Conservation (phyloP, 2,888 invertebrate species). For the Perithous albicinctus region DNA sequence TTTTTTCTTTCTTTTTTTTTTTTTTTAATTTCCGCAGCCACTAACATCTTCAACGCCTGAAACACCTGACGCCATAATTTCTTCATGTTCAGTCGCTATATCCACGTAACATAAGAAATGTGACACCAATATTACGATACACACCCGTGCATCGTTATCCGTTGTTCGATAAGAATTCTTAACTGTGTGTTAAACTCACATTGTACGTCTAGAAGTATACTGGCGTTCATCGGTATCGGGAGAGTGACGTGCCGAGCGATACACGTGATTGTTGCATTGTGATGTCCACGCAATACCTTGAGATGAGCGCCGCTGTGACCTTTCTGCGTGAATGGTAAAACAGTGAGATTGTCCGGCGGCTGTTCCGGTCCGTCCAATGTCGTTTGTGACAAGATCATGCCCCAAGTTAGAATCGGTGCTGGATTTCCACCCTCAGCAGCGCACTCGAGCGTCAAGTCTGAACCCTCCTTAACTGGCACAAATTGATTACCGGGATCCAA, state of each 20-base stretch:
- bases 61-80: conserved; percentile 2
- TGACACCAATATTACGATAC: too few relatives aligned
- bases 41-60: background rate
- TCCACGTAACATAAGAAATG: background rate
- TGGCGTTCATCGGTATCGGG: conserved; percentile 86
- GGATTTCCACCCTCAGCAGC: conserved; percentile 94
- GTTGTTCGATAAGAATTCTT: too few relatives aligned
- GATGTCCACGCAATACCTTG: conserved; percentile 92
- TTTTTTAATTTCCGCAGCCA: conserved; percentile 7
- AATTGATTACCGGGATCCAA: conserved; percentile 95
- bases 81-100: background rate
- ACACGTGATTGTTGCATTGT: conserved; percentile 94
- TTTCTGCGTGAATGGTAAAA: conserved; percentile 78
- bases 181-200: too few relatives aligned
- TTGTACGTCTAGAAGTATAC: conserved; percentile 88
- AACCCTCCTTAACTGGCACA: conserved; percentile 94
- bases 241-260: conserved; percentile 90
- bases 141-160: too few relatives aligned
- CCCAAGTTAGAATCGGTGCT: conserved; percentile 89
- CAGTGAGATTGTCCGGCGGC: conserved; percentile 82
- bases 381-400: conserved; percentile 86
- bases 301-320: conserved; percentile 88
- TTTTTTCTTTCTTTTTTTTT: too few relatives aligned
- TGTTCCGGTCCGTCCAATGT: conserved; percentile 83
- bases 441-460: conserved; percentile 92